Conservation (phyloP, 2,113 vertebrate species). For the Calonectris borealis region DNA sequence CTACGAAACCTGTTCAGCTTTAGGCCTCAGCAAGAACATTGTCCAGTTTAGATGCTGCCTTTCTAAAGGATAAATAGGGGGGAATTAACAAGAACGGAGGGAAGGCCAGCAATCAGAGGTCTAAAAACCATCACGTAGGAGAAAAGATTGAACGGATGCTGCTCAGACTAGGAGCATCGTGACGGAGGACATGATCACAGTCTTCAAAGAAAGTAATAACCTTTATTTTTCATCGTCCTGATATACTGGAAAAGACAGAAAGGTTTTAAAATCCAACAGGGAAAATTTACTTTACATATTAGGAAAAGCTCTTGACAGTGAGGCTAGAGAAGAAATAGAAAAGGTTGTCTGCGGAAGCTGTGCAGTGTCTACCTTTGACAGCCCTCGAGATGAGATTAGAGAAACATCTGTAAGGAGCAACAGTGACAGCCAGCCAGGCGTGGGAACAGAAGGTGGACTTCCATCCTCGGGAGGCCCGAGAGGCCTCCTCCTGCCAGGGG, state of each 20-base stretch:
- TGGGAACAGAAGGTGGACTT: conserved; percentile 41
- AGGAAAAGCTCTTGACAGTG: conserved; percentile 16
- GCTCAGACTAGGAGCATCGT: rapidly evolving
- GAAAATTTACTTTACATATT: background rate
- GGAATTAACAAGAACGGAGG: rapidly evolving
- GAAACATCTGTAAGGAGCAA: conserved; percentile 20
- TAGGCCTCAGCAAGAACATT: background rate
- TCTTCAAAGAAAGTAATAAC: background rate
- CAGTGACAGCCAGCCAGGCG: background rate
- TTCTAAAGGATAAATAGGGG: background rate
- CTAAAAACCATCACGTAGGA: background rate
- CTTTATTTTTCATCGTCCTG: background rate
- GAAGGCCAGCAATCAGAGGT: background rate
- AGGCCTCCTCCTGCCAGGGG: background rate
- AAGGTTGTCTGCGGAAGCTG: background rate
- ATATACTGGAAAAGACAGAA: background rate
- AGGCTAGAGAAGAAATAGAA: background rate
- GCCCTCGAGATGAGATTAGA: background rate
- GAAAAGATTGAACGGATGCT: background rate
- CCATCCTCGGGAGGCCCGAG: background rate
- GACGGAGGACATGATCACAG: background rate
- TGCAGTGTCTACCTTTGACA: background rate
- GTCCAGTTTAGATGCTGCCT: background rate
- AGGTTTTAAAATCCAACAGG: background rate
- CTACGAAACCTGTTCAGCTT: background rate